phyloP scores from a whole-genome alignment of 92 coral and sea anemone genomes.

The Ricordea florida region DNA sequence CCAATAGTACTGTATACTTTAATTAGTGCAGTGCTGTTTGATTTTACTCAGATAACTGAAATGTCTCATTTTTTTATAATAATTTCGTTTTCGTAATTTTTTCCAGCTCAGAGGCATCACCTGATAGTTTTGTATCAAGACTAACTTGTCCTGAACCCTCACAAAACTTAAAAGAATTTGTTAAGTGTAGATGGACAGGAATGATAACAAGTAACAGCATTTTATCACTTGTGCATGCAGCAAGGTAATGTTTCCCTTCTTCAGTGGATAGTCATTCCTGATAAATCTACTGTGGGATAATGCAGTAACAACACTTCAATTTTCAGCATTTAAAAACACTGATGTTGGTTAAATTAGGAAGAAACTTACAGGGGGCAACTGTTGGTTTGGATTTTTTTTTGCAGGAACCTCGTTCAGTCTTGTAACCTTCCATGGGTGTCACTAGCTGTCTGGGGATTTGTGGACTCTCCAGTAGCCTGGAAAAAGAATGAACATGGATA shows the following conservation, averaged over 20 bases:
- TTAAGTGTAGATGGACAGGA: conserved; percentile 85
- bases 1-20: too few relatives aligned
- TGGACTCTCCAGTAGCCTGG: conserved; percentile 92
- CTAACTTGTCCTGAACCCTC: conserved; percentile 86
- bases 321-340: too few relatives aligned
- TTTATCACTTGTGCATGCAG: conserved; percentile 55
- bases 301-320: too few relatives aligned
- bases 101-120: conserved; percentile 63
- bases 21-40: too few relatives aligned
- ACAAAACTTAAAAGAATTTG: conserved; percentile 21
- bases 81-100: background rate
- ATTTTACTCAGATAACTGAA: too few relatives aligned
- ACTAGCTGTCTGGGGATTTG: conserved; percentile 96
- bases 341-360: too few relatives aligned
- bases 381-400: background rate
- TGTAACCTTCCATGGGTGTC: conserved; percentile 70
- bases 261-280: background rate
- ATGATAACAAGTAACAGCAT: conserved; percentile 64
- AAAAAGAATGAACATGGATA: conserved; percentile 82
- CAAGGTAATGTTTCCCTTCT: conserved; percentile 61
- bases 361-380: background rate
- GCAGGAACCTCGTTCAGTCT: conserved; percentile 3
- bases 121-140: conserved; percentile 79
- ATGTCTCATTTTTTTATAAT: too few relatives aligned
- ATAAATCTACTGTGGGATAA: too few relatives aligned